phyloP scores from a whole-genome alignment of 2,888 invertebrate genomes.

The Calephelis perditalis region DNA sequence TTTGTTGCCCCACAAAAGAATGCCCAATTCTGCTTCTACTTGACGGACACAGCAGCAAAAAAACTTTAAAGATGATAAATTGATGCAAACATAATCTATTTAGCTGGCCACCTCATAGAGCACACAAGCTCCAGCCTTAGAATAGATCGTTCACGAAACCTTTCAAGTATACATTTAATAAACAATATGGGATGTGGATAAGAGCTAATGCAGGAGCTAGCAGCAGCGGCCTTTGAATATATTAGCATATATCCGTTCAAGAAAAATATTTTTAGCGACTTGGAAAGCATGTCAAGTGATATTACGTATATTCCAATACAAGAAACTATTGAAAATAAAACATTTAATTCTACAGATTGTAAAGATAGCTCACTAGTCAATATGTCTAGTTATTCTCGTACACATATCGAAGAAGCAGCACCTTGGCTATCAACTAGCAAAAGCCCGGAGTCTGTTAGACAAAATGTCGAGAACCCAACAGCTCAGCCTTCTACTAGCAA shows the following conservation, averaged over 20 bases:
- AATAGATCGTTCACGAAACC: constrained; percentile 33
- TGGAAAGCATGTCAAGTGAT: constrained; percentile 15
- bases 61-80: constrained; percentile 26
- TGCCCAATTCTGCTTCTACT: constrained; percentile 29
- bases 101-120: constrained; percentile 32
- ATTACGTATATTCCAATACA: constrained; percentile 16
- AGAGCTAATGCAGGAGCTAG: constrained; percentile 26
- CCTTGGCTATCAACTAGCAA: neutral
- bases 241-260: constrained; percentile 12
- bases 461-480: constrained; percentile 6
- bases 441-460: constrained; percentile 1
- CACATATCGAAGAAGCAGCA: constrained; percentile 7
- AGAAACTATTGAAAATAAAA: neutral
- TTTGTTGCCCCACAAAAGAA: constrained; percentile 19
- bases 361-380: neutral
- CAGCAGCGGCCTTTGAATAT: constrained; percentile 5
- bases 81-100: constrained; percentile 28
- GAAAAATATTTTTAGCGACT: constrained; percentile 12
- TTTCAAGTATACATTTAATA: constrained; percentile 27
- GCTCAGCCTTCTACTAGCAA: constrained; percentile 17
- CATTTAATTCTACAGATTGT: neutral
- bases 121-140: constrained; percentile 32
- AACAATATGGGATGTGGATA: constrained; percentile 16
- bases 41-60: neutral
- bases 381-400: neutral